These are phyloP conservation scores for Chloroceryle aenea DNA, from an alignment of 2,113 vertebrate genomes.

Conservation along the genomic window DNA sequence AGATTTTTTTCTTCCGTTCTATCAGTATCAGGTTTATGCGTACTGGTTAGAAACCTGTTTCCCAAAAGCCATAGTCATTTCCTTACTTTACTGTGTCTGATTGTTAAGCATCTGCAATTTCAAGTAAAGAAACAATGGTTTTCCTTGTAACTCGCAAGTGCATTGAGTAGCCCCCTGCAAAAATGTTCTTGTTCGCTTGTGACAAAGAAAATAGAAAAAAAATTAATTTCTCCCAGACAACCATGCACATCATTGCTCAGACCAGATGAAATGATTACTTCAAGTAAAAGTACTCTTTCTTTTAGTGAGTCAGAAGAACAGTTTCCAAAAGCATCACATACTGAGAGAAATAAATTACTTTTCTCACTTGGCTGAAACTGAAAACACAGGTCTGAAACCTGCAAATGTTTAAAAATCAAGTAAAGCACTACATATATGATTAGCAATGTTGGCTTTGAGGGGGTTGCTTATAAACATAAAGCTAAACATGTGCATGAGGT, in stretches of 20 bases:
- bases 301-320: not conserved
- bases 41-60: conserved; percentile 40
- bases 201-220: not conserved
- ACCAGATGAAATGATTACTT: not conserved
- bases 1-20: conserved; percentile 56
- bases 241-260: not conserved
- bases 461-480: not conserved
- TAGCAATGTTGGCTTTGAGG: not conserved
- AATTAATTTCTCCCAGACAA: not conserved
- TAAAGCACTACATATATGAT: not conserved
- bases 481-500: not conserved
- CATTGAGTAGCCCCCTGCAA: not conserved
- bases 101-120: conserved; percentile 13
- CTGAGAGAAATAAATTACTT: not conserved
- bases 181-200: not conserved
- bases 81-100: conserved; percentile 7
- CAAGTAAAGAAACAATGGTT: not conserved
- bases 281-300: not conserved
- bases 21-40: conserved; percentile 37
- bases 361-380: not conserved
- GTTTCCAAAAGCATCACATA: not conserved
- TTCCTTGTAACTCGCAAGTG: not conserved
- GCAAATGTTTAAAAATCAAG: not conserved
- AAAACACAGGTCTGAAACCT: not conserved
- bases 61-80: conserved; percentile 26